phyloP scores from a whole-genome alignment of 2,797 vertebrate species.

The Iguana delicatissima region DNA sequence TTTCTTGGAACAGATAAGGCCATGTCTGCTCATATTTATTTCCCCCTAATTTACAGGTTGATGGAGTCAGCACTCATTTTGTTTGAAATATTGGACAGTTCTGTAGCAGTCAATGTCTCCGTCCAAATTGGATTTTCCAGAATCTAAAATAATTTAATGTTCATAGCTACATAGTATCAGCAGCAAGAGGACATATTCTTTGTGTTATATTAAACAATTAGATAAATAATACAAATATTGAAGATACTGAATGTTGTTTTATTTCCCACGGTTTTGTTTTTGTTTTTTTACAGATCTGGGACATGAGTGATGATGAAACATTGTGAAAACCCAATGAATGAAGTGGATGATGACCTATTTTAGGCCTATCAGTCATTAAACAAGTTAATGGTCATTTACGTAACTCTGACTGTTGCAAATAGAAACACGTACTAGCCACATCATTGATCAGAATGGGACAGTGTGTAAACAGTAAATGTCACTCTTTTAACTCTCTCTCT shows the following conservation, averaged over 20 bases:
- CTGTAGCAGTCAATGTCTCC: constrained; percentile 20
- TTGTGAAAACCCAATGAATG: constrained; percentile 79
- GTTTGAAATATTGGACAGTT: not conserved
- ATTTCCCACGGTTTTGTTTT: not conserved
- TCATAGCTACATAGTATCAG: not conserved
- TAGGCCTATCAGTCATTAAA: constrained; percentile 40
- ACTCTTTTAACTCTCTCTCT: constrained; percentile 1
- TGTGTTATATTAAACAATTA: constrained; percentile 18
- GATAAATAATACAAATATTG: constrained; percentile 28
- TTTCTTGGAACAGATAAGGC: not conserved
- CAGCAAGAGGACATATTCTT: not conserved
- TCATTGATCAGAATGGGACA: constrained; percentile 17
- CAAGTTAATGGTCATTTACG: constrained; percentile 61
- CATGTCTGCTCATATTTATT: not conserved
- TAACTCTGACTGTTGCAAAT: constrained; percentile 44
- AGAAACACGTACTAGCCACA: constrained; percentile 41
- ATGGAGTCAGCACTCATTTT: not conserved
- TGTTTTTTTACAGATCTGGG: constrained; percentile 90
- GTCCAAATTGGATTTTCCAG: constrained; percentile 2
- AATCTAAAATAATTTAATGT: not conserved
- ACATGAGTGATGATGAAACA: constrained; percentile 98
- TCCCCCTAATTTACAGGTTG: not conserved
- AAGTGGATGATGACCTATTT: constrained; percentile 54
- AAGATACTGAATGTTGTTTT: constrained; percentile 14
- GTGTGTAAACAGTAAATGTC: not conserved